A percentile compares a stretch with the other conserved stretches of the same genome.
Evolutionary conservation across 2,113 vertebrate genomes (phyloP).

Genomic region (Mionectes macconnelli): DNA sequence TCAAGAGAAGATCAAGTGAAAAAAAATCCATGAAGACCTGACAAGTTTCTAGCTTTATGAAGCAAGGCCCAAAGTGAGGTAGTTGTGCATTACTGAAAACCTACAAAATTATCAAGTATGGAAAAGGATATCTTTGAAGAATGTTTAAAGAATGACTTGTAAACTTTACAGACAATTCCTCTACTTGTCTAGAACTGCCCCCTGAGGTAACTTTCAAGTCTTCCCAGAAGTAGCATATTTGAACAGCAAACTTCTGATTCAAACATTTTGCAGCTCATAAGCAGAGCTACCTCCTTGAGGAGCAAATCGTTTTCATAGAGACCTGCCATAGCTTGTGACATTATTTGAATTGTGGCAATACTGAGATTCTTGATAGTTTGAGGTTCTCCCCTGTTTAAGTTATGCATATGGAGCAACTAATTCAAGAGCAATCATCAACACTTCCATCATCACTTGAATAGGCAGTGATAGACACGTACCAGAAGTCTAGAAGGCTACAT

Average conservation of each 20-base stretch:
- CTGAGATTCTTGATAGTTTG: neutral
- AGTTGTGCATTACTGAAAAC: neutral
- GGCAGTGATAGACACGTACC: neutral
- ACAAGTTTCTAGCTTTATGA: neutral
- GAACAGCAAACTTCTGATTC: constrained; percentile 27
- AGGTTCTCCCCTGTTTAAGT: neutral
- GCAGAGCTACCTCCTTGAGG: neutral
- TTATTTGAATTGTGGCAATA: neutral
- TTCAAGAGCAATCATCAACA: neutral
- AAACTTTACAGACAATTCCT: constrained; percentile 27
- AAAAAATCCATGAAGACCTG: neutral
- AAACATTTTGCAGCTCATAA: constrained; percentile 48
- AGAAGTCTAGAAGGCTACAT: neutral
- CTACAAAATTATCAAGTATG: neutral
- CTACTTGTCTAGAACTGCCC: neutral
- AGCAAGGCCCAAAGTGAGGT: neutral
- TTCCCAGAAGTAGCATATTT: constrained; percentile 45
- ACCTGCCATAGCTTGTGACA: neutral
- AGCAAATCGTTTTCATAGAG: neutral
- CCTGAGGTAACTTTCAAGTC: neutral
- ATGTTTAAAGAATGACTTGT: constrained; percentile 22
- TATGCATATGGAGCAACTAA: neutral
- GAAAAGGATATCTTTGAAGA: neutral
- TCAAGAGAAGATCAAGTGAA: neutral
- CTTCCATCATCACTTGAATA: neutral